Evolutionary conservation across 2,888 invertebrate species (phyloP), one percentile per base, ranked within the genome.

Genomic region (Lycophotia porphyrea): DNA sequence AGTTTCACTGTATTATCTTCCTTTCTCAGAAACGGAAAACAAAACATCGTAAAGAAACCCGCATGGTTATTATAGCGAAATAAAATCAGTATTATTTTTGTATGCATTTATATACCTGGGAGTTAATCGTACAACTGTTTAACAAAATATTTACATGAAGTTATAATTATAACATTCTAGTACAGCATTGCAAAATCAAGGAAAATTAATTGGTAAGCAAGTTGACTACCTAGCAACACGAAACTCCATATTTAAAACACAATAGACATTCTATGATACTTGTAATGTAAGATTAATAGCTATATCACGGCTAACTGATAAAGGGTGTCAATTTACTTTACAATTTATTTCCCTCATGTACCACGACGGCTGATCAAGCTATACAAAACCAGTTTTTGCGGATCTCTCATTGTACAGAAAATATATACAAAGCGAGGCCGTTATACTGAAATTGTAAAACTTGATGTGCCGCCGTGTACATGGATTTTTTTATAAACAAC

Each of bases 91-190:
- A 2, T 39, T 39, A 52, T 49, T 52, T 71, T 70, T 71, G 24
- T 31, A 71, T 39, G n/a, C 42, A 52, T 72, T 71, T 72, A 21
- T 31, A 39, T 71, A 52, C 18, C 39, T 52, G 72, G 71, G n/a
- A 72, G 13, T 72, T 52, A 49, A 71, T 52, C 39, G 71, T 71
- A 52, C 31, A 39, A 13, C 52, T 52, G 39, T n/a, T 71, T 18
- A 71, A 39, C n/a, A 72, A 71, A 71, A 42, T 52, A 71, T 71
- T 52, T 52, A 71, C 71, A 71, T 71, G 21, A 69, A 71, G 24
- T 71, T 71, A 31, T 18, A 71, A 31, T 58, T 58, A 31, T 21
- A 31, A 58, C 21, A 31, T 31, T 58, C 31, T 58, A n/a, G 49
- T 49, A 71, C 18, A 31, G 18, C 63, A n/a, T n/a, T n/a, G 3